Base-by-base conservation (phyloP, 2,888 invertebrate genomes). In the Dicycla oo region DNA sequence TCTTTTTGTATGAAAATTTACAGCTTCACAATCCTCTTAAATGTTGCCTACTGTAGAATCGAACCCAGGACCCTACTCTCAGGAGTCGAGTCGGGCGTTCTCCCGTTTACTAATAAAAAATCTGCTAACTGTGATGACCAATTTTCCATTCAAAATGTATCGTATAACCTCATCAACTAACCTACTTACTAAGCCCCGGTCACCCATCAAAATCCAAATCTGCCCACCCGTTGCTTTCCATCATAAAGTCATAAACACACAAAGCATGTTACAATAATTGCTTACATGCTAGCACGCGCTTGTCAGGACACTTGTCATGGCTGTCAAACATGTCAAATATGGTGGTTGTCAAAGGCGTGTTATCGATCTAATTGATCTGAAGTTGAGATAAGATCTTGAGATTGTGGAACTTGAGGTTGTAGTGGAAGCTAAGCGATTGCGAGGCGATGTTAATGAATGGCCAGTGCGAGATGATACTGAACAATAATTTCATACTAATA, bases 311-410 rank as follows among this genome's bases (percentile, higher is more conserved):
- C 85, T 69, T 81, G 86, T 84, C 86, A 75, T 10, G 30, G 23
- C 63, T 83, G 86, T 86, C 87, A 84, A 49, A 83, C 34, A 47
- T 82, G 86, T 86, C 86, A 85, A 75, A 78, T 61, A 69, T 73
- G 74, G 72, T 62, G 69, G 76, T 82, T 79, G 85, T 89, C 89
- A 85, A 83, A 87, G 82, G 75, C 69, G 76, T 72, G 75, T 56
- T 90, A 90, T 90, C 90, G 75, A 66, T 77, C 83, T 90, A 90
- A 89, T 90, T 89, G 90, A 90, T 90, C 90, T 88, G 79, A 88
- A 71, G 78, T 68, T 38, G 30, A 66, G 83, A 82, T 83, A 81
- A 49, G 49, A 86, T 86, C 85, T 86, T 54, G 40, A 23, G 72
- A 23, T 64, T 54, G 63, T 26, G 15, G n/a, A n/a, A n/a, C n/a